Base-by-base conservation (phyloP, 2,113 vertebrate species). In the Thermophis baileyi region DNA sequence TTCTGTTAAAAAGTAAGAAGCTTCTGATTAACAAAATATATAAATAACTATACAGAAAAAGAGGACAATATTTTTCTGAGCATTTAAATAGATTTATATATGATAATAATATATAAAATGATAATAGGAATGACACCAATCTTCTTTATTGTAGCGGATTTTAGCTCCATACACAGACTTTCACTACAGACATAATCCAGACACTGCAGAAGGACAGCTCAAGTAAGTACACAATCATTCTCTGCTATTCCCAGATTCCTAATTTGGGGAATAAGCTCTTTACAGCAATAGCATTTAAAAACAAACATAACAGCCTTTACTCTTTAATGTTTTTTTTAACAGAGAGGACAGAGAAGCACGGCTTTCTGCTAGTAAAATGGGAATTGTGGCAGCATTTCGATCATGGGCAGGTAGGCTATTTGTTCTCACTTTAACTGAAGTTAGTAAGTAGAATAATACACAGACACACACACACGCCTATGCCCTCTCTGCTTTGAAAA, bases 121-220 rank as follows among this genome's bases (percentile, higher is more conserved):
- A 3, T 54, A 24, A 44, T 35, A 27, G 14, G 22, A 92, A 85
- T 89, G 40, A 87, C 22, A 57, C 50, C 18, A 4, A 49, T 50
- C n/a, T 63, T 86, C 89, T 96, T 95, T 96, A 90, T 92, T 96
- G 93, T 96, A 99, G 99, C 97, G 99, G 98, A 99, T 99, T 98
- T 98, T 99, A 92, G 99, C 99, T 90, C 99, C 99, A 94, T 99
- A 99, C 97, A 99, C 99, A 88, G 99, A 99, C 98, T 99, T 99
- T 97, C 99, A 99, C 98, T 99, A 99, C 98, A 99, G 99, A 93
- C 99, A 99, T 96, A 99, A 99, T 94, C 99, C 99, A 94, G 99
- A 99, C 95, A 99, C 98, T 60, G 97, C 99, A 92, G 99, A 99
- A 98, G 98, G 98, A 93, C 99, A 99, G 94, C 98, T 99, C 96